Conservation (phyloP, 2,113 vertebrate genomes). For the Phylloscopus whistleri region DNA sequence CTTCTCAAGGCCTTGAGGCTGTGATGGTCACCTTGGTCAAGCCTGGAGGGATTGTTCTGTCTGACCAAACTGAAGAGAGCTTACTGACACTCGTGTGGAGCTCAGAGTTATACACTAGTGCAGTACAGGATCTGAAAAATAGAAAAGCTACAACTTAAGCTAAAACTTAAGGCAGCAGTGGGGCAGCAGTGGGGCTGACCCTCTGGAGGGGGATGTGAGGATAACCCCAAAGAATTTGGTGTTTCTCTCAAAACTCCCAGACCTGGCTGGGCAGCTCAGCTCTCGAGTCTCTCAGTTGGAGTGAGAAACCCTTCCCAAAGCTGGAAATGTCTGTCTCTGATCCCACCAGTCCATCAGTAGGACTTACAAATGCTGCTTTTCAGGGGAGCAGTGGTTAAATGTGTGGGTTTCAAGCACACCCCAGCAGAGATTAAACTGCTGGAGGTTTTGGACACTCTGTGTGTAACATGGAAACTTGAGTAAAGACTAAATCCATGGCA, state of each 20-base stretch:
- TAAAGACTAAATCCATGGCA: neutral
- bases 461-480: neutral
- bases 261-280: conserved; percentile 19
- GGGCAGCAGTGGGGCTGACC: neutral
- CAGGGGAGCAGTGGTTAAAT: neutral
- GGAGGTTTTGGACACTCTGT: neutral
- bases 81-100: neutral
- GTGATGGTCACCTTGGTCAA: too few species aligned
- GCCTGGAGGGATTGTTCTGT: neutral
- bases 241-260: neutral
- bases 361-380: conserved; percentile 10
- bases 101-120: neutral
- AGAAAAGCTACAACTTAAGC: neutral
- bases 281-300: conserved; percentile 7
- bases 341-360: conserved; percentile 31
- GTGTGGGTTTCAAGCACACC: neutral
- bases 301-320: conserved; percentile 34
- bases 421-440: neutral
- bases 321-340: conserved; percentile 14
- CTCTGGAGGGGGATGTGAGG: neutral
- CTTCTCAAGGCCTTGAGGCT: neutral
- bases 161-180: neutral
- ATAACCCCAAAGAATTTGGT: neutral
- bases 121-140: neutral
- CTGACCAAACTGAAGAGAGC: neutral